These are phyloP conservation scores for Philereme vetulata DNA, from an alignment of 2,888 invertebrate species.

Conservation along the genomic window DNA sequence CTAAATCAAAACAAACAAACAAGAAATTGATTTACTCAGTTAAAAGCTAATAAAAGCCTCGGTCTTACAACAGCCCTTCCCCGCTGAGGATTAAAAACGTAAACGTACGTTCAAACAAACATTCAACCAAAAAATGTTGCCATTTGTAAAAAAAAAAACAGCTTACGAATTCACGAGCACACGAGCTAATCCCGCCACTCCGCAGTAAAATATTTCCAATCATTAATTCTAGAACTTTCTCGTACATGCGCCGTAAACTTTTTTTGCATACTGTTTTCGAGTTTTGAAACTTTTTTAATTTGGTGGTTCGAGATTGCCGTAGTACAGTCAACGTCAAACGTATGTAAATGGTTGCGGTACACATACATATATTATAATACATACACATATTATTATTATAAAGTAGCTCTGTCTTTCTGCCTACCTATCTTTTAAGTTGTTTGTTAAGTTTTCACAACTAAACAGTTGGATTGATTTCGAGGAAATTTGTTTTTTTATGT, in stretches of 20 bases:
- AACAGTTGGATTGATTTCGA: too few species aligned
- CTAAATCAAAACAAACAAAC: too few species aligned
- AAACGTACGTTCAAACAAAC: constrained; percentile 1
- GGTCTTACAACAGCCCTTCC: too few species aligned
- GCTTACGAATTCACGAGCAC: constrained; percentile 10
- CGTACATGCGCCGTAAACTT: constrained; percentile 36
- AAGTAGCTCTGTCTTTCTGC: too few species aligned
- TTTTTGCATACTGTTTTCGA: constrained; percentile 51
- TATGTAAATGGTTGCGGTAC: not conserved
- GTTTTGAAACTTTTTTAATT: constrained; percentile 76
- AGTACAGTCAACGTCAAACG: not conserved
- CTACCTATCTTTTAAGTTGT: too few species aligned
- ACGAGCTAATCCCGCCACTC: constrained; percentile 28
- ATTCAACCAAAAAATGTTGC: not conserved
- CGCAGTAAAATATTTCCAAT: constrained; percentile 39
- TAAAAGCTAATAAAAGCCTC: too few species aligned
- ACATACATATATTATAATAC: too few species aligned
- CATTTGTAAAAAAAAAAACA: constrained; percentile 4
- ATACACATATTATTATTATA: too few species aligned
- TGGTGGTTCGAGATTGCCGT: constrained; percentile 42
- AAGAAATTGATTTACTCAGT: too few species aligned
- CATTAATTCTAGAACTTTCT: constrained; percentile 39
- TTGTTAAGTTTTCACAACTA: too few species aligned
- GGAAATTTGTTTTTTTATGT: too few species aligned
- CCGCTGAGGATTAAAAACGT: not conserved